These are phyloP conservation scores for Amblyjoppa proteus DNA, from an alignment of 2,888 invertebrate genomes.

Conservation along the genomic window DNA sequence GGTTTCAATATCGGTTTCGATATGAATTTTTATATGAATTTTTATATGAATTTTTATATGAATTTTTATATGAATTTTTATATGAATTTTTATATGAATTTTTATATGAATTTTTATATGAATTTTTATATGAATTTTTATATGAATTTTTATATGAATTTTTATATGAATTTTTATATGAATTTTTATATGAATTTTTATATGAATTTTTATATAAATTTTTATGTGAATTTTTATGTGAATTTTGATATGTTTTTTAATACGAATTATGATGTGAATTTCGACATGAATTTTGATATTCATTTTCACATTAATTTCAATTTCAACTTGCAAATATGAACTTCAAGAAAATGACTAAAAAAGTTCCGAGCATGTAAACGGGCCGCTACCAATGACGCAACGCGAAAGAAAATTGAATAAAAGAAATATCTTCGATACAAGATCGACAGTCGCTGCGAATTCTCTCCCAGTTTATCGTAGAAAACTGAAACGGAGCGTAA, in stretches of 20 bases:
- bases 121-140: too few species aligned
- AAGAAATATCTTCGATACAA: background rate
- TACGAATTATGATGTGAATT: too few species aligned
- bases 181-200: too few species aligned
- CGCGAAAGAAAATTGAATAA: background rate
- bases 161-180: too few species aligned
- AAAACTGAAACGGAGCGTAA: conserved; percentile 55
- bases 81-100: background rate
- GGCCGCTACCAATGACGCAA: background rate
- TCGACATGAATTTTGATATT: background rate
- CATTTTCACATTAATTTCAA: background rate
- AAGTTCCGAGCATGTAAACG: background rate
- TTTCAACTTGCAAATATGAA: background rate
- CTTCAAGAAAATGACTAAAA: background rate
- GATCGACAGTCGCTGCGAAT: background rate
- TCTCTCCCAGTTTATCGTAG: background rate
- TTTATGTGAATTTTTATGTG: too few species aligned
- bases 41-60: too few species aligned
- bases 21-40: too few species aligned
- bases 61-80: too few species aligned
- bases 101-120: too few species aligned
- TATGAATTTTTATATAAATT: too few species aligned
- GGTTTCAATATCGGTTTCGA: background rate
- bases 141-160: background rate
- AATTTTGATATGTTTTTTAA: background rate